Conservation (phyloP, 2,888 invertebrate species). For the Adineta ricciae region DNA sequence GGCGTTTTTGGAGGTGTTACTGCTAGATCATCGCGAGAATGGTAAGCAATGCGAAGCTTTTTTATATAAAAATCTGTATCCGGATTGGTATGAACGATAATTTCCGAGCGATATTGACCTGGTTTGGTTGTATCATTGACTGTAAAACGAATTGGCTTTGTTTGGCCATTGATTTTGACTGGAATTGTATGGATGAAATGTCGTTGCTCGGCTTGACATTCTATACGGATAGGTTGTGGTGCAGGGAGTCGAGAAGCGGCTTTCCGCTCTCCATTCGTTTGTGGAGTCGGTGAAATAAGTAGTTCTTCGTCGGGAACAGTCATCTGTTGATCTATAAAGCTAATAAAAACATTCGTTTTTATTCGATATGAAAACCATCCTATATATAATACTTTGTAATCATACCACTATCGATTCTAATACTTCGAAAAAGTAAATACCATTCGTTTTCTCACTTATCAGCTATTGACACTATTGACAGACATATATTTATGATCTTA, state of each 20-base stretch:
- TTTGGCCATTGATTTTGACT: not conserved
- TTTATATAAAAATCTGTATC: not conserved
- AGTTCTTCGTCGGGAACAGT: not conserved
- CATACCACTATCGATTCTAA: too few species aligned
- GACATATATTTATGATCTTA: not conserved
- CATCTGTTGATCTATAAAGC: not conserved
- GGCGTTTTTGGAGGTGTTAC: not conserved
- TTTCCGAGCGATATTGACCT: not conserved
- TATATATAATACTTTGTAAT: too few species aligned
- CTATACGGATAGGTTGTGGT: not conserved
- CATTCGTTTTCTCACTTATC: not conserved
- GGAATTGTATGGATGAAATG: not conserved
- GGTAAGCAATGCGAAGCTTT: not conserved
- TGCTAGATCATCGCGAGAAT: not conserved
- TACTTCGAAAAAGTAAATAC: not conserved
- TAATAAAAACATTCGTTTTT: not conserved
- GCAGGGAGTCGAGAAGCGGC: too few species aligned
- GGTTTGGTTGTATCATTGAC: not conserved
- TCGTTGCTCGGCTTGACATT: not conserved
- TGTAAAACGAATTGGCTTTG: not conserved
- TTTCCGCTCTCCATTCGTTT: not conserved
- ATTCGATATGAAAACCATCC: too few species aligned
- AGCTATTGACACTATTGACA: not conserved
- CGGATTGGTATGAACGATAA: not conserved
- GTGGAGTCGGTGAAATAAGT: not conserved